phyloP scores from a whole-genome alignment of 2,797 vertebrate species.

The Caiman crocodilus region DNA sequence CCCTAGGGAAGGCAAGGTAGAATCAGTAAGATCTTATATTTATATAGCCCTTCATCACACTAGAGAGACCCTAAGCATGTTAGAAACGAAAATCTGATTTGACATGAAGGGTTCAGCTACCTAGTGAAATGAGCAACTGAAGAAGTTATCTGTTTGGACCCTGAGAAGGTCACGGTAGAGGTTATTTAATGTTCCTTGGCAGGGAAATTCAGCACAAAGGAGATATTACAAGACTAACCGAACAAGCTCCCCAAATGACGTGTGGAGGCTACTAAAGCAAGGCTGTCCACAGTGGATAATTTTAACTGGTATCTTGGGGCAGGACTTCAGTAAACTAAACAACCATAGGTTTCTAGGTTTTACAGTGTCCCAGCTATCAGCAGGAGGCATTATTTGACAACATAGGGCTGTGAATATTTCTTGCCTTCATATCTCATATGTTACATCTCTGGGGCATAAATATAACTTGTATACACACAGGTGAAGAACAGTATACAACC shows the following conservation, averaged over 20 bases:
- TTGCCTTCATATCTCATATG: slow-evolving; percentile 21
- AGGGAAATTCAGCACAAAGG: neutral
- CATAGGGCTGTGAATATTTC: rapidly evolving
- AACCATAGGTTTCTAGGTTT: neutral
- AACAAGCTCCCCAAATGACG: rapidly evolving
- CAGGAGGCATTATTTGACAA: neutral
- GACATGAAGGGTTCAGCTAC: neutral
- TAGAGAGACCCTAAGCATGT: neutral
- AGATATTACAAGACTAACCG: neutral
- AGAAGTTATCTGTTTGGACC: neutral
- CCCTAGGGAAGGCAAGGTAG: neutral
- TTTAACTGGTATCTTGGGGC: neutral
- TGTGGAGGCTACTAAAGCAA: neutral
- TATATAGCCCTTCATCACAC: rapidly evolving
- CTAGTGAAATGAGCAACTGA: neutral
- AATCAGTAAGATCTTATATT: neutral
- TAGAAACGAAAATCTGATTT: neutral
- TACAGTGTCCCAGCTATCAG: neutral
- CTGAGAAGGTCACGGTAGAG: neutral
- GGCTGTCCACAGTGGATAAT: neutral
- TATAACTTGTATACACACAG: slow-evolving; percentile 10
- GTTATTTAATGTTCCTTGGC: neutral
- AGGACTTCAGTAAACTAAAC: neutral
- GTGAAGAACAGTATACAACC: slow-evolving; percentile 58
- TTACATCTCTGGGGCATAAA: slow-evolving; percentile 38